Evolutionary conservation across 2,888 invertebrate species (phyloP).

Genomic region (Chaitophorus viminalis): DNA sequence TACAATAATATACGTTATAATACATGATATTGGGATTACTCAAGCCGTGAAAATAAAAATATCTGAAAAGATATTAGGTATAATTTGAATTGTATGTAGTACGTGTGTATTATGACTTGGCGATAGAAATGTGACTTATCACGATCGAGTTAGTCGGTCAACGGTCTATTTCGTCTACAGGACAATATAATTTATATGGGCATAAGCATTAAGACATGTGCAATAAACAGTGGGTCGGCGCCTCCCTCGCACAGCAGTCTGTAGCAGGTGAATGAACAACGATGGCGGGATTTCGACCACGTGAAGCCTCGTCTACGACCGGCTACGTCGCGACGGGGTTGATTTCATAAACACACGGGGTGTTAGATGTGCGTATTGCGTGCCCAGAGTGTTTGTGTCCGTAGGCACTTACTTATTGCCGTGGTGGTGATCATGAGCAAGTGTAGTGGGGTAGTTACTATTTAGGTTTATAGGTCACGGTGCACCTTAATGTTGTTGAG

Average conservation of each 20-base stretch:
- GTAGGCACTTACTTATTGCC: background rate
- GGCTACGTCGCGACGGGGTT: background rate
- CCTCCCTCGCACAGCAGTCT: background rate
- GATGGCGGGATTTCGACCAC: background rate
- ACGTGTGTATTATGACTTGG: background rate
- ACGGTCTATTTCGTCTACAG: conserved; percentile 2
- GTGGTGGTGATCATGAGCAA: background rate
- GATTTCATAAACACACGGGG: background rate
- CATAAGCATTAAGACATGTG: too few relatives aligned
- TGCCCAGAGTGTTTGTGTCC: background rate
- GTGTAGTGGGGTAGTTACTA: background rate
- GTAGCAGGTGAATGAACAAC: background rate
- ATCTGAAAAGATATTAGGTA: background rate
- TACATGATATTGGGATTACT: background rate
- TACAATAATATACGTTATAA: background rate
- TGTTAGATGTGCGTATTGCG: conserved; percentile 37
- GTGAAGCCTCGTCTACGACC: background rate
- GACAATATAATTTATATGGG: background rate
- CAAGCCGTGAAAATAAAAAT: background rate
- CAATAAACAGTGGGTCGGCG: background rate
- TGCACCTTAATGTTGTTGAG: background rate
- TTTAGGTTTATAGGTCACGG: conserved; percentile 50
- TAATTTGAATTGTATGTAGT: background rate
- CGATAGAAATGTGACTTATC: background rate
- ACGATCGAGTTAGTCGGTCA: conserved; percentile 1